These are phyloP conservation scores for Clarias batrachus DNA, from an alignment of 2,113 vertebrate species.

Conservation along the genomic window DNA sequence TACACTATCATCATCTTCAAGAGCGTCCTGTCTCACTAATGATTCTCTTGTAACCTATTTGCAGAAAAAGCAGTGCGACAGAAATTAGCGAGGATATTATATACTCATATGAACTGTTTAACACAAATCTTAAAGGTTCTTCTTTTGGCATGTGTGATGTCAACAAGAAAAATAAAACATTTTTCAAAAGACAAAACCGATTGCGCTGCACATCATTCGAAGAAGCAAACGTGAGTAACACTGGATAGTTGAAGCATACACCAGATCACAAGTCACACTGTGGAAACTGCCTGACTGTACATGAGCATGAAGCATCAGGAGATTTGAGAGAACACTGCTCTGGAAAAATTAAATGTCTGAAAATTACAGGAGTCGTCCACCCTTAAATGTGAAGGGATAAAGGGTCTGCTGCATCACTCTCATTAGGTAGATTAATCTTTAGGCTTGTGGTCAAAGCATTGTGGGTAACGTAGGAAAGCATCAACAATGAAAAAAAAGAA, in stretches of 20 bases:
- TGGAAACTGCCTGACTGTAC: not conserved
- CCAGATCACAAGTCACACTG: not conserved
- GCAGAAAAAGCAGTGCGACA: not conserved
- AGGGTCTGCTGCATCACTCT: not conserved
- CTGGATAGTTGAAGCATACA: conserved; percentile 3
- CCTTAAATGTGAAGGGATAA: not conserved
- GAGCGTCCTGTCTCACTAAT: not conserved
- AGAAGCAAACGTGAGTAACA: conserved; percentile 8
- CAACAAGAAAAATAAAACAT: not conserved
- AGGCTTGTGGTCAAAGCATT: not conserved
- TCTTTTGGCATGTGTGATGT: not conserved
- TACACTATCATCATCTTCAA: not conserved
- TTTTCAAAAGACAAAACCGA: not conserved
- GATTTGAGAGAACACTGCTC: not conserved
- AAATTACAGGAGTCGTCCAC: not conserved
- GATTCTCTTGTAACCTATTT: not conserved
- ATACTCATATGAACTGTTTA: not conserved
- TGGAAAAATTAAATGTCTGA: not conserved
- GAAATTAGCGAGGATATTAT: not conserved
- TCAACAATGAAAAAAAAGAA: not conserved
- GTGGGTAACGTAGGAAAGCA: not conserved
- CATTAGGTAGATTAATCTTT: not conserved
- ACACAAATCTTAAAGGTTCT: not conserved
- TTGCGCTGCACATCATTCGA: not conserved
- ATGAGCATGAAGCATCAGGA: not conserved